These are phyloP conservation scores for Grapholita molesta DNA, from an alignment of 1,140 invertebrate species.

Conservation along the genomic window DNA sequence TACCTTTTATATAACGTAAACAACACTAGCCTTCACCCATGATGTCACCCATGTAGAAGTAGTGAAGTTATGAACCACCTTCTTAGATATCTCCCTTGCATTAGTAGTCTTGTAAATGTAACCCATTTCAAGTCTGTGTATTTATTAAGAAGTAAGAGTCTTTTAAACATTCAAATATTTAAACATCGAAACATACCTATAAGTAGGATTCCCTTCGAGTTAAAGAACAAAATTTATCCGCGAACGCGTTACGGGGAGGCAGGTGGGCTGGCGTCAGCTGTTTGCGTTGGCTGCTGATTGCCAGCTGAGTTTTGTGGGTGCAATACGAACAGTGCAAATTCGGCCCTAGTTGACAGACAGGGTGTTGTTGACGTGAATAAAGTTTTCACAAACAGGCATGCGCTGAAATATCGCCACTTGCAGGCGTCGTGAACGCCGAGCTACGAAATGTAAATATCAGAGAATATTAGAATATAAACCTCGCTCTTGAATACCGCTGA, in stretches of 20 bases:
- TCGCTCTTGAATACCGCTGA: too few relatives aligned
- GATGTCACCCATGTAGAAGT: too few relatives aligned
- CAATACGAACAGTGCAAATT: conserved; percentile 25
- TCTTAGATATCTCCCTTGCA: too few relatives aligned
- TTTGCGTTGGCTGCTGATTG: conserved; percentile 6
- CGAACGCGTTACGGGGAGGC: neutral
- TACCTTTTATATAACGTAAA: too few relatives aligned
- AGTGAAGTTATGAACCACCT: too few relatives aligned
- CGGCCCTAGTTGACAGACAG: conserved; percentile 44
- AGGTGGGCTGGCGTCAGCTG: neutral
- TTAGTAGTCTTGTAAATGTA: too few relatives aligned
- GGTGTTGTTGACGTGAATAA: conserved; percentile 44
- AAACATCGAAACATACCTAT: too few relatives aligned
- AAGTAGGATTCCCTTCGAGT: neutral
- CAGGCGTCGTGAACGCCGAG: conserved; percentile 44
- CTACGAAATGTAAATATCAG: conserved; percentile 21
- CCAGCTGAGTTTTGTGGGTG: conserved; percentile 16
- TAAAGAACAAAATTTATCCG: conserved; percentile 4
- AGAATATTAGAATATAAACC: too few relatives aligned
- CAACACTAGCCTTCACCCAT: too few relatives aligned
- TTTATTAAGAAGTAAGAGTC: too few relatives aligned
- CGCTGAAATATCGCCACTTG: conserved; percentile 60
- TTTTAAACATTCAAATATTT: too few relatives aligned
- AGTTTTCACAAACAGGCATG: conserved; percentile 53
- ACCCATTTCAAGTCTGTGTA: too few relatives aligned